A percentile compares a stretch with the other conserved stretches of the same genome.
These are phyloP conservation scores for Cryptus armator DNA, from an alignment of 2,888 invertebrate genomes.

Conservation along the genomic window DNA sequence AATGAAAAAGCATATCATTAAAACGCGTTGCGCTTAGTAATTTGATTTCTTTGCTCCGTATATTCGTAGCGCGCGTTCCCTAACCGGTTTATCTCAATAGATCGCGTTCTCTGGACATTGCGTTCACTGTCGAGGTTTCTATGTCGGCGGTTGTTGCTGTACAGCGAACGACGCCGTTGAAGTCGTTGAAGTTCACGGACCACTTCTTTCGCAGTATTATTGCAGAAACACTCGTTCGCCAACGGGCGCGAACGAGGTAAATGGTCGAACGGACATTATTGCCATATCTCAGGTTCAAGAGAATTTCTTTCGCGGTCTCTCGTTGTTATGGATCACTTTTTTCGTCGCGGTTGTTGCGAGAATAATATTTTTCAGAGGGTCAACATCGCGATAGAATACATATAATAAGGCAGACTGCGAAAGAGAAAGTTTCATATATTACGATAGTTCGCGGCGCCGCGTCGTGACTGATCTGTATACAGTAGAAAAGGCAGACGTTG, in stretches of 20 bases:
- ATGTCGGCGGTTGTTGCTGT: slow-evolving; percentile 37
- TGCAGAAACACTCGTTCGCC: slow-evolving; percentile 35
- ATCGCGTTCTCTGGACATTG: slow-evolving; percentile 71
- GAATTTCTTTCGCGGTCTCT: not conserved
- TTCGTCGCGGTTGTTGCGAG: not conserved
- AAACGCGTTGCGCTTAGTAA: not conserved
- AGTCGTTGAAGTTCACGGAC: slow-evolving; percentile 76
- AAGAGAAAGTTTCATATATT: slow-evolving; percentile 77
- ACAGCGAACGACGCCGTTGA: not conserved
- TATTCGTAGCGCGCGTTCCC: not conserved
- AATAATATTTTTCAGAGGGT: slow-evolving; percentile 4
- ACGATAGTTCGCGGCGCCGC: not conserved
- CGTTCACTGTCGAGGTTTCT: slow-evolving; percentile 79
- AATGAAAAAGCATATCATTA: not conserved
- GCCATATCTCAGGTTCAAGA: slow-evolving; percentile 29
- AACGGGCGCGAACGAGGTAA: slow-evolving; percentile 5
- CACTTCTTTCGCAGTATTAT: slow-evolving; percentile 51
- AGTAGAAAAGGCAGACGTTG: slow-evolving; percentile 3
- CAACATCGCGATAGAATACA: slow-evolving; percentile 41
- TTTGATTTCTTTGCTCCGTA: not conserved
- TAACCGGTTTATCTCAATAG: slow-evolving; percentile 77
- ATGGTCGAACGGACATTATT: not conserved
- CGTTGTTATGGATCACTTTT: not conserved
- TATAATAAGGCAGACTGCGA: slow-evolving; percentile 69
- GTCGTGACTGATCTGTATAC: not conserved